Evolutionary conservation across 2,888 invertebrate genomes (phyloP), one percentile per base, ranked within the genome.

Genomic region (Notocelia uddmanniana): DNA sequence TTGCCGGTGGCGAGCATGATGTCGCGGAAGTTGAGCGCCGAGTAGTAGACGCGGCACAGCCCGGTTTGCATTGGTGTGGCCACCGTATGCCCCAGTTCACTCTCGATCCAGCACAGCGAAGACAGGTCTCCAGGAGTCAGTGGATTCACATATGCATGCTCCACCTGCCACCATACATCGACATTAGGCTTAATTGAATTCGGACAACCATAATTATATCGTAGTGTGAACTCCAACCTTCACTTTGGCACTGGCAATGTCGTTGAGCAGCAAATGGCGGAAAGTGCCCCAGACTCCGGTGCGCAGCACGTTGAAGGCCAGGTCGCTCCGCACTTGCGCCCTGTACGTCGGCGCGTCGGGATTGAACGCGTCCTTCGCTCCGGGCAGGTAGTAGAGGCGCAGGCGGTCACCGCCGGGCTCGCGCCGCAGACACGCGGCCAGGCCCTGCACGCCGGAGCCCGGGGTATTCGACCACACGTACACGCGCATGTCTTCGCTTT

Each of bases 1-100:
- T 99, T 99, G 80, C 99, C 99, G 26, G 98, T 98, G 34, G 99
- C 99, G 84, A 99, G 93, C 99, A 99, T 99, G 78, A 99, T 96
- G 91, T 99, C 99, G 78, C 99, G 96, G 97, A 99, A 99, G 93
- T 99, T 99, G 74, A 99, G 95, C 50, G 99, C 97, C 1, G 98
- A 97, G 91, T 97, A 99, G 90, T 98, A 97, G 15, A 99, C 98
- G 76, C 95, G 95, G 91, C 98, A 98, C 60, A 98, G 15, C 92
- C 86, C 74, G 94, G 90, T 3, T 94, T 88, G 77, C 93, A 85
- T 85, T 86, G n/a, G 83, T 75, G 87, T 74, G 52, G 79, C 82
- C 23, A 72, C 74, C 96, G 94, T 84, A 80, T 77, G 78, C 1
- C 86, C 83, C 85, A 90, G 80, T 75, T 88, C 64, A 97, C 97